phyloP scores from a whole-genome alignment of 2,113 vertebrate genomes.

The Phoenicopterus ruber region DNA sequence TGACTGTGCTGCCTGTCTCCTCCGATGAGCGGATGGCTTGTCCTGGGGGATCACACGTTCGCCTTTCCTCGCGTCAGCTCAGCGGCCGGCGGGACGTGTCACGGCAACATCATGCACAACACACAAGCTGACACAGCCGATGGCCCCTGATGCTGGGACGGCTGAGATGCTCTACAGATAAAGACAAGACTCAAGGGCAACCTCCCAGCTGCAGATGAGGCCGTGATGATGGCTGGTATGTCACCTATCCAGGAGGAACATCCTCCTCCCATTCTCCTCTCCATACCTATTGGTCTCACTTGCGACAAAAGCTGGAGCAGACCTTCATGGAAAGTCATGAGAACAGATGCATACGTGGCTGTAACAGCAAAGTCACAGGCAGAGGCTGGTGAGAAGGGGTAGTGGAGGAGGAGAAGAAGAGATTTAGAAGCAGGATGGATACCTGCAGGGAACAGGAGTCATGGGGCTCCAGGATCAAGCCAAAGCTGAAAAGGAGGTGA shows the following conservation, averaged over 20 bases:
- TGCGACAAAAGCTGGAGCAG: background rate
- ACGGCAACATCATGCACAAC: background rate
- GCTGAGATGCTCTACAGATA: background rate
- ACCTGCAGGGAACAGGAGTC: background rate
- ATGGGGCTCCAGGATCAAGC: background rate
- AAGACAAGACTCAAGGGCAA: background rate
- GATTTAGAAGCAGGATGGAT: background rate
- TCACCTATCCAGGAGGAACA: background rate
- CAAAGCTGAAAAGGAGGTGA: background rate
- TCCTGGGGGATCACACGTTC: background rate
- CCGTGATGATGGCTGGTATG: background rate
- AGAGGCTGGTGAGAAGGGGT: background rate
- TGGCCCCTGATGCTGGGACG: background rate
- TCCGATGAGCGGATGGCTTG: background rate
- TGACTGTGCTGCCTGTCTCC: background rate
- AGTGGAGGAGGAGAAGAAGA: background rate
- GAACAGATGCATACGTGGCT: background rate
- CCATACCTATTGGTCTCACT: background rate
- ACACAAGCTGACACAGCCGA: background rate
- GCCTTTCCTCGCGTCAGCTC: background rate
- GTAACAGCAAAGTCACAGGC: background rate
- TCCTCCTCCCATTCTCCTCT: background rate
- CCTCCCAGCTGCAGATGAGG: background rate
- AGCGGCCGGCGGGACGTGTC: accelerated
- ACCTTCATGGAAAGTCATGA: background rate